A percentile compares a stretch with the other conserved stretches of the same genome.
Evolutionary conservation across 1,140 invertebrate genomes (phyloP).

Genomic region (Thaumetopoea pityocampa): DNA sequence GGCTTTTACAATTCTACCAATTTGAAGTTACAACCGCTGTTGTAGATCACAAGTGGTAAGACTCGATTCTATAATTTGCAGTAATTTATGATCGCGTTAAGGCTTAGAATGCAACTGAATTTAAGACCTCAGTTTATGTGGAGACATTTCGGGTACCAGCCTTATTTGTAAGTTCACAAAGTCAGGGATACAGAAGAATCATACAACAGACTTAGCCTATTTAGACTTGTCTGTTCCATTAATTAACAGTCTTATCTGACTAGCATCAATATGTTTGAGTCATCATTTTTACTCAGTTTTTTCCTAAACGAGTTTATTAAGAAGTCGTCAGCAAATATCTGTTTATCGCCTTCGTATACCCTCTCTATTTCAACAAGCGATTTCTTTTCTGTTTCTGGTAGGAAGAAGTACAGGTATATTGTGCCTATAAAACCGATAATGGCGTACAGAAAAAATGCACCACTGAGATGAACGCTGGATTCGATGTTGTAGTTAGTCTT

Average conservation of each 20-base stretch:
- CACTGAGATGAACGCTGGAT: constrained; percentile 72
- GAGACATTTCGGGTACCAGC: no score
- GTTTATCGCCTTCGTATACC: constrained; percentile 51
- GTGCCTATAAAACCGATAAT: constrained; percentile 75
- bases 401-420: constrained; percentile 78
- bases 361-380: constrained; percentile 84
- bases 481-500: constrained; percentile 79
- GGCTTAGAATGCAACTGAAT: no score
- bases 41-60: no score
- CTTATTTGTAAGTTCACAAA: no score
- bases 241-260: constrained; percentile 26
- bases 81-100: no score
- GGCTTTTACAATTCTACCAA: no score
- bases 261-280: constrained; percentile 51
- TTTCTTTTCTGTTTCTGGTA: constrained; percentile 89
- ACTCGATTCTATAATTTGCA: no score
- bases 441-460: constrained; percentile 79
- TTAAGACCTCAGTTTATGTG: no score
- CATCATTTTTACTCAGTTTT: constrained; percentile 28
- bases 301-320: constrained; percentile 60
- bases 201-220: no score
- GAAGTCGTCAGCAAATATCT: constrained; percentile 61
- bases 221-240: constrained; percentile 2
- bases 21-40: no score
- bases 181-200: no score